Base-by-base conservation (phyloP, 1,140 invertebrate genomes). In the Musca vetustissima region DNA sequence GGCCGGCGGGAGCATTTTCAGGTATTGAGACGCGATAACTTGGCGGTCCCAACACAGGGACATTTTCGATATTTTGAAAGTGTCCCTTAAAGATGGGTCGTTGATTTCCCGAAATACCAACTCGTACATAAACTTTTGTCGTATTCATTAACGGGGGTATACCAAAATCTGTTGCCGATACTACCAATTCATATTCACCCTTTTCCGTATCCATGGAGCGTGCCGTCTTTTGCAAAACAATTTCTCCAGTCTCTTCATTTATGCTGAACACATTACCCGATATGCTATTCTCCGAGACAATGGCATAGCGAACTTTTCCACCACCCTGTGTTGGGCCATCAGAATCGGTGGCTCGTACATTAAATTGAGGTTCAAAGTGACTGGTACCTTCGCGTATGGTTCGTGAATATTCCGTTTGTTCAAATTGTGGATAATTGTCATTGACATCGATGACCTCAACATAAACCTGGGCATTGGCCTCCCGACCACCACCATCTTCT, bases 341-440 rank as follows among this genome's bases (percentile, higher is more conserved):
- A 4, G 83, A 82, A 76, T 93, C 91, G 4, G 85, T 87, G 1
- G 91, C 91, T 81, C 90, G 70, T 6, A 93, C 86, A 69, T 91
- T 88, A 67, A 94, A 85, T 68, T 92, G 90, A 0, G 92, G 91
- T 75, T 93, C 89, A 76, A 93, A 91, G 73, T 85, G 87, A 8
- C 86, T 87, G 0, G 90, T 88, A 8, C 88, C 89, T 75, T 93
- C 91, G 71, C 91, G 83, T 36, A 92, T 87, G 11, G 89, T 92
- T 64, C 91, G 85, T 53, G 89, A 87, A 72, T 94, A 95, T 66
- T 92, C 88, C 0, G 80, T 73, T 28, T 87, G 84, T 66, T 92
- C 89, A 80, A 96, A 96, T 0, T 86, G 75, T 0, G 94, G 94
- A 48, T 87, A 86, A 74, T 96, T 95, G 76, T 97, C 94, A 76